These are phyloP conservation scores for Crotalus viridis DNA, from an alignment of 2,113 vertebrate genomes.

Conservation along the genomic window DNA sequence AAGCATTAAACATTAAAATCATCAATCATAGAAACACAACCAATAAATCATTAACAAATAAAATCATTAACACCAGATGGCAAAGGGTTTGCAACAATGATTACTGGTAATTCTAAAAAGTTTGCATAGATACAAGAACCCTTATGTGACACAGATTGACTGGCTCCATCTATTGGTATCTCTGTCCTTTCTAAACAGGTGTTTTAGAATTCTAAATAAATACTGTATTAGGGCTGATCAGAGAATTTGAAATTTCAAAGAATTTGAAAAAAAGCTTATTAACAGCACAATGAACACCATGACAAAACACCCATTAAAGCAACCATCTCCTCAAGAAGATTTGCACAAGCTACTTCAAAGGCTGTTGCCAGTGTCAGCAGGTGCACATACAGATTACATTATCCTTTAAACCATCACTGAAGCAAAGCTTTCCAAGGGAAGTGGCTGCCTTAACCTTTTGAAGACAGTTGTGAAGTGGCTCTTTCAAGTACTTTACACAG, in stretches of 20 bases:
- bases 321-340: not conserved
- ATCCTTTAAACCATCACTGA: not conserved
- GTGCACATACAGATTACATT: not conserved
- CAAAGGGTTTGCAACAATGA: not conserved
- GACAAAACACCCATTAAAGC: not conserved
- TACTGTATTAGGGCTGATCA: not conserved
- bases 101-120: not conserved
- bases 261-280: not conserved
- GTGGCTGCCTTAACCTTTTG: not conserved
- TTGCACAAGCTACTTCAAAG: not conserved
- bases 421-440: not conserved
- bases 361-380: not conserved
- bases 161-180: not conserved
- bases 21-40: not conserved
- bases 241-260: not conserved
- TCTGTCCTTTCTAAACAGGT: not conserved
- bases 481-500: not conserved
- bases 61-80: not conserved
- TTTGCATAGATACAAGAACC: not conserved
- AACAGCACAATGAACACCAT: not conserved
- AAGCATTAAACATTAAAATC: not conserved
- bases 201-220: not conserved
- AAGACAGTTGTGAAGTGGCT: not conserved
- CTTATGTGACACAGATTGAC: not conserved
- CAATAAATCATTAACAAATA: not conserved